These are phyloP conservation scores for Eilema depressum DNA, from an alignment of 2,888 invertebrate genomes.

Conservation along the genomic window DNA sequence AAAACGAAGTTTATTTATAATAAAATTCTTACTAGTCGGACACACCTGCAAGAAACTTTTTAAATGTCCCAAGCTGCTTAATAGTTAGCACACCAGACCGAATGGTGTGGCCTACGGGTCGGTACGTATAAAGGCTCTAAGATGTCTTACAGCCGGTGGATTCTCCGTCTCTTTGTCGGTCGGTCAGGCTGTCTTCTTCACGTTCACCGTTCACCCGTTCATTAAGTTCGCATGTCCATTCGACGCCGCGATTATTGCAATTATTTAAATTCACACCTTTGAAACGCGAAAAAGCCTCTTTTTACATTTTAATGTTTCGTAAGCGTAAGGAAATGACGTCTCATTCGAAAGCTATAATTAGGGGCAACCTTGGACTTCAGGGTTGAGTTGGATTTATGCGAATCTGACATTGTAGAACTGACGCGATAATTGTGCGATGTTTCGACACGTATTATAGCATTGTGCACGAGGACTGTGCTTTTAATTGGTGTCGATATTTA, in stretches of 20 bases:
- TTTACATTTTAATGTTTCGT: constrained; percentile 84
- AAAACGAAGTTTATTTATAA: too few relatives aligned
- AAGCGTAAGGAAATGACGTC: constrained; percentile 85
- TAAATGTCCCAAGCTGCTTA: too few relatives aligned
- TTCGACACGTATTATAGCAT: constrained; percentile 65
- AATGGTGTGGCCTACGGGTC: background rate
- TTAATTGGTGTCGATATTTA: constrained; percentile 55
- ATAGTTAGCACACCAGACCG: too few relatives aligned
- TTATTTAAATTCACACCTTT: constrained; percentile 87
- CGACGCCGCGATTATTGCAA: constrained; percentile 82
- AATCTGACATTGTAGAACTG: constrained; percentile 73
- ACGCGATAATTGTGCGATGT: constrained; percentile 78
- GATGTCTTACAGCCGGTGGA: constrained; percentile 48
- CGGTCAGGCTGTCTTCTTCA: constrained; percentile 72
- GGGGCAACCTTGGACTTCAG: constrained; percentile 80
- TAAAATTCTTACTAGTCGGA: too few relatives aligned
- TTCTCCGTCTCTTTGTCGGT: constrained; percentile 60
- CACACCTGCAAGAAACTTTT: too few relatives aligned
- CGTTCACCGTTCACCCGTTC: constrained; percentile 68
- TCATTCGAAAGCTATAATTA: constrained; percentile 86
- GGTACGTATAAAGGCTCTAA: constrained; percentile 18
- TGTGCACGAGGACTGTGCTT: constrained; percentile 29
- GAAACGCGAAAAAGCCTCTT: constrained; percentile 82
- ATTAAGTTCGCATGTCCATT: constrained; percentile 84
- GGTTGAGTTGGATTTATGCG: constrained; percentile 73